phyloP scores from a whole-genome alignment of 2,888 invertebrate genomes.

The Augochlorella aurata region DNA sequence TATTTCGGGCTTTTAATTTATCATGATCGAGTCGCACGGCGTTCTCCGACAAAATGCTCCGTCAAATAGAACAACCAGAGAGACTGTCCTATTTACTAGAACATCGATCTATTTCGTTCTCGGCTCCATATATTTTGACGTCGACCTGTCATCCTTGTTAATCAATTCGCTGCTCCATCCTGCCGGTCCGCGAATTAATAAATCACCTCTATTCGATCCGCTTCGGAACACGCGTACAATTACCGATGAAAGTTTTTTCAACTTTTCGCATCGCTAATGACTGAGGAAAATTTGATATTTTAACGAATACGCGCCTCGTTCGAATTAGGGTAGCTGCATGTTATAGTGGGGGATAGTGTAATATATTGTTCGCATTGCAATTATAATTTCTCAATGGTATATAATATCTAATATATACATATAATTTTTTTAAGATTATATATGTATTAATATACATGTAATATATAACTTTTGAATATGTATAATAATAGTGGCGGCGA shows the following conservation, averaged over 20 bases:
- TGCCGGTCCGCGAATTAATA: constrained; percentile 17
- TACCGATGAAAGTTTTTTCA: not conserved
- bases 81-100: constrained; percentile 29
- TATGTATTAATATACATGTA: too few relatives aligned
- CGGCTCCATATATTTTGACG: constrained; percentile 40
- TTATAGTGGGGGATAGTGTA: too few relatives aligned
- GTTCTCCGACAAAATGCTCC: constrained; percentile 37
- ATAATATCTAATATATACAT: too few relatives aligned
- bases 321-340: too few relatives aligned
- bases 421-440: too few relatives aligned
- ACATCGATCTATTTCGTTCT: constrained; percentile 45
- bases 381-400: too few relatives aligned
- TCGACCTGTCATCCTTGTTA: constrained; percentile 47
- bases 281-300: too few relatives aligned
- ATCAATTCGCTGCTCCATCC: constrained; percentile 24
- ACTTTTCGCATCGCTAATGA: too few relatives aligned
- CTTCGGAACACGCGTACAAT: not conserved
- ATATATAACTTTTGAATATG: too few relatives aligned
- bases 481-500: too few relatives aligned
- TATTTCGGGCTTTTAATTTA: constrained; percentile 37
- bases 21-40: constrained; percentile 27
- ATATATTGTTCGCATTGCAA: too few relatives aligned
- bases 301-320: too few relatives aligned
- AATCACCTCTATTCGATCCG: not conserved
- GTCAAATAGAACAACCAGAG: constrained; percentile 33